Evolutionary conservation across 2,113 vertebrate genomes (phyloP), one percentile per base, ranked within the genome.

Genomic region (Naja naja): DNA sequence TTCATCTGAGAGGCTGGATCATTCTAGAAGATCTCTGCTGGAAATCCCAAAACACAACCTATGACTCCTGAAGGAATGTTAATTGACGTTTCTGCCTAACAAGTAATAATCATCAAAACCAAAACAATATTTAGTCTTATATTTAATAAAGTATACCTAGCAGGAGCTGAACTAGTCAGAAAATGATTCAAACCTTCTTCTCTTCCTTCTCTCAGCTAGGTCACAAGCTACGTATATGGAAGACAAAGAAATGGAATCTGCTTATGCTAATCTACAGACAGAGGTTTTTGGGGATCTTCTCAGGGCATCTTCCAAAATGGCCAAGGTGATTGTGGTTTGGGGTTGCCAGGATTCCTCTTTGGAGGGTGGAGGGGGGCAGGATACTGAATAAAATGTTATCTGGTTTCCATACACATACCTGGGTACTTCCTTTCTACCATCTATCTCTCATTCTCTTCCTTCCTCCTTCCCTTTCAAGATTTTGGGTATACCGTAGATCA

Each of bases 301-400:
- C 39, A 85, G 6, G 4, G 92, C 92, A 34, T 92, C 92, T 1
- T 58, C 64, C 43, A 92, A 69, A 49, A 85, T 92, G 52, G 92
- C 92, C 52, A 92, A 92, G 88, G 92, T 92, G n/a, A 87, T 18
- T 6, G 74, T 27, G 39, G 25, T 60, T 88, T 53, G 30, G 6
- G 6, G 9, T 6, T 81, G 20, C 49, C 49, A 88, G n/a, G 25
- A n/a, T 87, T 52, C 53, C 27, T 64, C 30, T 64, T 64, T 27
- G 58, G 11, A 9, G 60, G 60, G 4, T 0, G 1, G 25, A 49
- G 12, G 30, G 12, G 5, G 5, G 1, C 14, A 20, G 69, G 69
- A 20, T 20, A 81, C n/a, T 39, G 14, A 39, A 18, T 22, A 81
- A 81, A 69, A 81, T 81, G 34, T 18, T 81, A 16, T 81, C 2